Evolutionary conservation across 1,140 invertebrate genomes (phyloP).

Genomic region (Drosophila melanica): DNA sequence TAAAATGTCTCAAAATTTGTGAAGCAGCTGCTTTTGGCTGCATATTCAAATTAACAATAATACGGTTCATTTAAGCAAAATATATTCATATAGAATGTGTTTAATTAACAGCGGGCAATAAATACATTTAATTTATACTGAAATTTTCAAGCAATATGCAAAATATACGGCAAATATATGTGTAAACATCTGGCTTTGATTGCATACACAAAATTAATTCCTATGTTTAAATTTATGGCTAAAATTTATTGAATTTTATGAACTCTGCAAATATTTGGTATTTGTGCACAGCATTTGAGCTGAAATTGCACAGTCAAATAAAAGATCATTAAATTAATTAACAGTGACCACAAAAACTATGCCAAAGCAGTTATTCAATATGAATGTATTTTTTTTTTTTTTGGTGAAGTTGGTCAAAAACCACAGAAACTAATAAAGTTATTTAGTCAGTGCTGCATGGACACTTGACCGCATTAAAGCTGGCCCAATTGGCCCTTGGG

Average conservation of each 20-base stretch:
- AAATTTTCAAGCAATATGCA: neutral
- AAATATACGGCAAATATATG: neutral
- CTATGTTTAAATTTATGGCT: neutral
- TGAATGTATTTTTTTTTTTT: neutral
- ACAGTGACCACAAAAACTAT: conserved; percentile 2
- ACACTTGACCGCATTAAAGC: conserved; percentile 22
- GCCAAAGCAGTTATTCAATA: neutral
- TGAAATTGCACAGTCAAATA: conserved; percentile 16
- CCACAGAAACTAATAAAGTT: conserved; percentile 45
- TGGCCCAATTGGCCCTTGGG: neutral
- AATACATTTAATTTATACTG: neutral
- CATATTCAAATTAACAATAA: neutral
- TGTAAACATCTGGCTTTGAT: neutral
- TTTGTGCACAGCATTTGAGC: neutral
- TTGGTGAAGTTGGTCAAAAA: conserved; percentile 1
- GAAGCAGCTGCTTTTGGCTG: neutral
- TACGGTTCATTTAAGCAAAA: neutral
- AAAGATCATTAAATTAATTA: conserved; percentile 41
- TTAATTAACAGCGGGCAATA: neutral
- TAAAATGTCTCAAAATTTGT: neutral
- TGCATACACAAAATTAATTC: neutral
- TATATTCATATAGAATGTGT: neutral
- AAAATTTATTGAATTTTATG: conserved; percentile 6
- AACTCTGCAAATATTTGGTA: conserved; percentile 9
- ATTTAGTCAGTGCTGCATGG: conserved; percentile 7